Evolutionary conservation across 2,113 vertebrate genomes (phyloP), one percentile per base, ranked within the genome.

Genomic region (Anser brachyrhynchus): DNA sequence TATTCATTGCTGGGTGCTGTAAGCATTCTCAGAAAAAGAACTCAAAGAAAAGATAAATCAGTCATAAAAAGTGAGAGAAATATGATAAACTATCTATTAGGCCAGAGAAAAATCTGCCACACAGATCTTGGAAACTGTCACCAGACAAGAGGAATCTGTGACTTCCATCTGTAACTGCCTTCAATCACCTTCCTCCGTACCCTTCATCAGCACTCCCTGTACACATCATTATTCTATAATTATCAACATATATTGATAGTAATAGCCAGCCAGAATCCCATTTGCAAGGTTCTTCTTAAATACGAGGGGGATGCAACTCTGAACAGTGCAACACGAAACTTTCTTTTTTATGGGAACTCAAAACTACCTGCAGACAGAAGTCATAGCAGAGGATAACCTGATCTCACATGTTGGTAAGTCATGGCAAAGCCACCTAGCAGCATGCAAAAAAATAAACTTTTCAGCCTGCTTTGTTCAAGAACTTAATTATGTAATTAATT

Each of bases 151-250:
- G 58, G 90, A 92, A 96, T 93, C 89, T 92, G 91, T 76, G 89
- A 89, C 89, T 97, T 93, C 92, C 81, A 92, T 94, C 95, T 96
- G 84, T 83, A 96, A 92, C 69, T 82, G 80, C 87, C 77, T 96
- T 94, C 95, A 95, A 93, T 91, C 96, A 96, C 75, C 80, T 93
- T 93, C 76, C 86, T 95, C 77, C 66, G 62, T 54, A 93, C 31
- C 90, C 84, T 94, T 87, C 95, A 79, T 62, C 93, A 91, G 44
- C 87, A 72, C 49, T 94, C 89, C 80, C 80, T 6, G 9, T 66
- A 49, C 92, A 78, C 77, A 93, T 75, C 80, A 72, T 93, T 93
- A 93, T 89, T 90, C 35, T 71, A 46, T 73, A 94, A 93, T 95
- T 94, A 95, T 79, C 89, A 96, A 61, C 86, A 66, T 15, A 52